Percentiles rank a stretch among this genome's conserved stretches.
Evolutionary conservation across 2,888 invertebrate species (phyloP).

Genomic region (Timema podura): DNA sequence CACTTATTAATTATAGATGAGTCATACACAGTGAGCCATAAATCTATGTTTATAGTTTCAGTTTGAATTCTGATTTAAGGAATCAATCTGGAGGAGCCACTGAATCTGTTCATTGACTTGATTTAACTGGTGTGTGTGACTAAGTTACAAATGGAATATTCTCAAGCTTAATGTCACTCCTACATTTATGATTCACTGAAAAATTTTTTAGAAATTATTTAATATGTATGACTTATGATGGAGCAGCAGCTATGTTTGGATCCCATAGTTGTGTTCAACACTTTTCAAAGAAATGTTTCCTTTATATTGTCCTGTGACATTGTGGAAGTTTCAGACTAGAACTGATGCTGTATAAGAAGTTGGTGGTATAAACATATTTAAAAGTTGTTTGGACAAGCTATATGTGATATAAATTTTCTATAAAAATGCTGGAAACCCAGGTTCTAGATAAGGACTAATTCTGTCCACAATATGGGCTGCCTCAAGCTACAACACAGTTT

Average conservation of each 20-base stretch:
- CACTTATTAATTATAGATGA: too few relatives aligned
- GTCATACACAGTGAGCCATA: too few relatives aligned
- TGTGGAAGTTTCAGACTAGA: neutral
- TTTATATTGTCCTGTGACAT: neutral
- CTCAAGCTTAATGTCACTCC: neutral
- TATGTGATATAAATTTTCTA: neutral
- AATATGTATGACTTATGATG: neutral
- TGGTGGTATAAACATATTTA: neutral
- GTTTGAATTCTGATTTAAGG: too few relatives aligned
- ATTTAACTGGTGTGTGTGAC: neutral
- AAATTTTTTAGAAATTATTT: neutral
- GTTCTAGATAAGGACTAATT: neutral
- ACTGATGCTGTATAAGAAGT: neutral
- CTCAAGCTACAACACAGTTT: slow-evolving; percentile 3
- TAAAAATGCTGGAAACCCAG: neutral
- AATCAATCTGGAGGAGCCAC: too few relatives aligned
- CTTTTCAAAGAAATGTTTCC: neutral
- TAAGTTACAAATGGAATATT: neutral
- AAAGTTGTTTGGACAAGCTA: neutral
- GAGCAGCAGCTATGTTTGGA: neutral
- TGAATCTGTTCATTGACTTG: too few relatives aligned
- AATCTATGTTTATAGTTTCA: too few relatives aligned
- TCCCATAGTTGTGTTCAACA: neutral
- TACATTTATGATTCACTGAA: neutral
- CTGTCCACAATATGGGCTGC: neutral